These are phyloP conservation scores for Xerus rutilus DNA, from an alignment of 2,797 vertebrate genomes.

Conservation along the genomic window DNA sequence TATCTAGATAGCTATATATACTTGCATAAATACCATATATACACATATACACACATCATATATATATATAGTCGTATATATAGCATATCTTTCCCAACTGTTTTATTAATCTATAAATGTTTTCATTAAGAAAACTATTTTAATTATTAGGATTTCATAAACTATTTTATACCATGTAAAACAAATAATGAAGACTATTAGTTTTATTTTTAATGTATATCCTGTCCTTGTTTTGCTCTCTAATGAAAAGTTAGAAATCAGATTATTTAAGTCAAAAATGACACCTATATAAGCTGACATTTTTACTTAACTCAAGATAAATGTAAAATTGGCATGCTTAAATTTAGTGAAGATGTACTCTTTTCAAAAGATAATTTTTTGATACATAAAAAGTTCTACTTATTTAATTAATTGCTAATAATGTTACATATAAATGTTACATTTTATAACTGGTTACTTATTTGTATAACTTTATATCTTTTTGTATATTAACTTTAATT, in stretches of 20 bases:
- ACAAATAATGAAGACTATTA: not conserved
- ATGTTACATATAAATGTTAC: not conserved
- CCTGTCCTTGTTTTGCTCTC: not conserved
- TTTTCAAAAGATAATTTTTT: not conserved
- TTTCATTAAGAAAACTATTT: not conserved
- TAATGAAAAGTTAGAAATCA: not conserved
- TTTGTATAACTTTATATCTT: not conserved
- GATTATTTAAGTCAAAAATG: not conserved
- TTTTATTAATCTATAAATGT: not conserved
- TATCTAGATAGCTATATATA: not conserved
- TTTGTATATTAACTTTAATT: not conserved
- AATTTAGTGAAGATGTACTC: not conserved
- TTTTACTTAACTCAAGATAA: not conserved
- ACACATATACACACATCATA: not conserved
- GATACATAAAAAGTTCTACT: not conserved
- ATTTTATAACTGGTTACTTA: not conserved
- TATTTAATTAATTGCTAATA: not conserved
- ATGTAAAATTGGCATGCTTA: not conserved
- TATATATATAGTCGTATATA: not conserved
- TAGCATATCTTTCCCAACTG: not conserved
- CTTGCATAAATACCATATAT: too few relatives aligned
- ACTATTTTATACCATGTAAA: not conserved
- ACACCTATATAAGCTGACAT: not conserved
- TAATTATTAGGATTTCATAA: not conserved
- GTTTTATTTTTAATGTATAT: conserved; percentile 5